Evolutionary conservation across 2,888 invertebrate genomes (phyloP).

Genomic region (Leptinotarsa haldemani): DNA sequence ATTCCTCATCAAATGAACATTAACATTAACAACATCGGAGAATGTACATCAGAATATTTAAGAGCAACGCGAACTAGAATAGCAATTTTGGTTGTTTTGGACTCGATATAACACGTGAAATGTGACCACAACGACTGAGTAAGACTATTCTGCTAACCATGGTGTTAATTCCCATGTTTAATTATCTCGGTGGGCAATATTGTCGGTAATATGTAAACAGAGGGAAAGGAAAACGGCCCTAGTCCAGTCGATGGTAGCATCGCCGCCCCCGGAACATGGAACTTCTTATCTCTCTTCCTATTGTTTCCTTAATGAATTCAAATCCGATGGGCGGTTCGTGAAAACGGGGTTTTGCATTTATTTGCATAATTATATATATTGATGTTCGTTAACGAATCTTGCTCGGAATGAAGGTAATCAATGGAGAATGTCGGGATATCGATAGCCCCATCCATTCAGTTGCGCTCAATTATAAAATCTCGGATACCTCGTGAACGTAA

Average conservation of each 20-base stretch:
- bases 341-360: constrained; percentile 65
- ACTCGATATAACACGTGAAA: constrained; percentile 36
- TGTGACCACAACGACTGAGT: constrained; percentile 43
- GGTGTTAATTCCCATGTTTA: constrained; percentile 46
- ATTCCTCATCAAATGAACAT: no score
- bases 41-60: neutral
- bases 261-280: constrained; percentile 47
- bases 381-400: constrained; percentile 66
- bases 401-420: constrained; percentile 47
- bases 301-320: constrained; percentile 65
- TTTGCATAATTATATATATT: constrained; percentile 67
- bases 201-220: constrained; percentile 55
- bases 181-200: constrained; percentile 56
- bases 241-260: constrained; percentile 40
- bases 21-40: no score
- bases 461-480: neutral
- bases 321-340: constrained; percentile 63
- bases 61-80: neutral
- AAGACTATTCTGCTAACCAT: constrained; percentile 42
- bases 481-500: no score
- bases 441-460: neutral
- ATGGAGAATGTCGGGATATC: constrained; percentile 19
- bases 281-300: constrained; percentile 65
- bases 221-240: constrained; percentile 34
- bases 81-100: constrained; percentile 30